Base-by-base conservation (phyloP, 2,888 invertebrate genomes). In the Drosophila putrida region DNA sequence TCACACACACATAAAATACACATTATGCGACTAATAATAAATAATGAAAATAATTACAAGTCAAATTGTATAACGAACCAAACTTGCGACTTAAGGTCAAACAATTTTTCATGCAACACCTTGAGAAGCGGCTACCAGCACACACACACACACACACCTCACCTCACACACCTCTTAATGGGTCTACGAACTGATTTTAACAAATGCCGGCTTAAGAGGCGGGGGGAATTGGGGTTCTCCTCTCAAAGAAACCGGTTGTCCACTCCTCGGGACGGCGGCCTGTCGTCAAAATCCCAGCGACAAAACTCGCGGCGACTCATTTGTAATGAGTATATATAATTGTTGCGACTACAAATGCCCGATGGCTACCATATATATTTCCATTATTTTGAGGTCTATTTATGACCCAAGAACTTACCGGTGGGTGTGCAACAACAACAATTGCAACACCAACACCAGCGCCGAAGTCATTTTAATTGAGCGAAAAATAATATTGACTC, bases 91-190 rank as follows among this genome's bases (percentile, higher is more conserved):
- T 61, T 88, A 83, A 83, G 82, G 82, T 88, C 82, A 83, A 71
- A 71, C 51, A 47, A 63, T 80, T 82, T 85, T 85, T 75, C 83
- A 85, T 79, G 80, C 82, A 83, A 85, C 86, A 85, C 82, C 88
- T 83, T 83, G 82, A 82, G 80, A 51, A 68, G 44, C 63, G 61
- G 61, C 46, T 57, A 57, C 36, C 35, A 50, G 9, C 53, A 54
- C 25, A 10, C 28, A 27, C 54, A 46, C 15, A 33, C 28, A 49
- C 39, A 39, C 46, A 3, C 3, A 20, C 20, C 20, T 20, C 20
- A 20, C 20, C 20, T 20, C 20, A 20, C 28, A 49, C 39, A 39
- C 46, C 53, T 25, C 36, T 44, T 13, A 8, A 38, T 57, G 44
- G 39, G 38, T 59, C 35, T 49, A 65, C 47, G 51, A 68, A 58